A percentile compares a stretch with the other conserved stretches of the same genome.
These are phyloP conservation scores for Syngnathus scovelli DNA, from an alignment of 2,113 vertebrate genomes.

Conservation along the genomic window DNA sequence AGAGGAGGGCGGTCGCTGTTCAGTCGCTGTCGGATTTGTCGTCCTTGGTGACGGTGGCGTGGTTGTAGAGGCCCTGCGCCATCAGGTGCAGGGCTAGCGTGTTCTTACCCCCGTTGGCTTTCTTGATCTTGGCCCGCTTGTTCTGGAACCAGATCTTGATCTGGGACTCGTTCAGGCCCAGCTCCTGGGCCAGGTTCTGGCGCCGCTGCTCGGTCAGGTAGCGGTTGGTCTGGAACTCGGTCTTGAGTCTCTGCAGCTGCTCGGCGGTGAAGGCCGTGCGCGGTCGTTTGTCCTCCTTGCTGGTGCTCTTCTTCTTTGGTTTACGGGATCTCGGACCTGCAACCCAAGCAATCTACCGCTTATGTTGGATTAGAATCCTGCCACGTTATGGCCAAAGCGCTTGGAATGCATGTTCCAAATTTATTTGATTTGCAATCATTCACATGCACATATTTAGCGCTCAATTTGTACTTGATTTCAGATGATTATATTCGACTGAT, in stretches of 20 bases:
- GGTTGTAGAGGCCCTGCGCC: conserved; percentile 93
- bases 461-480: not conserved
- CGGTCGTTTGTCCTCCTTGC: conserved; percentile 90
- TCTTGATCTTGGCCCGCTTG: conserved; percentile 93
- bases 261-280: conserved; percentile 90
- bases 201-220: conserved; percentile 90
- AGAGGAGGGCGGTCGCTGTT: conserved; percentile 41
- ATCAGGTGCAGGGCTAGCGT: conserved; percentile 85
- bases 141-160: conserved; percentile 98
- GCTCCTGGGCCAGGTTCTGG: conserved; percentile 85
- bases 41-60: conserved; percentile 81
- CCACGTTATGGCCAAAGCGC: too few species aligned
- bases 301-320: conserved; percentile 94
- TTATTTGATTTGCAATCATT: not conserved
- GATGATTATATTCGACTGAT: not conserved
- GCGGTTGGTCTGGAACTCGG: conserved; percentile 87
- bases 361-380: too few species aligned
- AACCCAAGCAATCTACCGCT: not conserved
- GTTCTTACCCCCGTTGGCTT: conserved; percentile 83
- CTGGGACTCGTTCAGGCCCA: conserved; percentile 89
- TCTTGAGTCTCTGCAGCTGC: conserved; percentile 87
- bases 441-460: not conserved
- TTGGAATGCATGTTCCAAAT: too few species aligned
- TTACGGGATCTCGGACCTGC: conserved; percentile 92
- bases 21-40: conserved; percentile 97